phyloP scores from a whole-genome alignment of 2,888 invertebrate genomes.

The Pyrgus malvae region DNA sequence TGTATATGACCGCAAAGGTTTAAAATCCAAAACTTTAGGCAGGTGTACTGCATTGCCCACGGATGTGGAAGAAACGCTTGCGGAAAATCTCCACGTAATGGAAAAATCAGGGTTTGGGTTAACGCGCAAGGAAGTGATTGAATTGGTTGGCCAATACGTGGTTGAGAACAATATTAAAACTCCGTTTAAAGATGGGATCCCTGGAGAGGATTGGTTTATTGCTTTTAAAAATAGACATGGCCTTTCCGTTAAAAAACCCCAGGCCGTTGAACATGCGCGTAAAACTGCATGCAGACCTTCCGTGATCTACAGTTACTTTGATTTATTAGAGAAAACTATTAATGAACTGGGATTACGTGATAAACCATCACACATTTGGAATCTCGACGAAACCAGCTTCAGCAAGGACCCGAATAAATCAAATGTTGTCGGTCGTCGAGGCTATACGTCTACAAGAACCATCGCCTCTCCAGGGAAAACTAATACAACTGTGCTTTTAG shows the following conservation, averaged over 20 bases:
- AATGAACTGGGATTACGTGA: background rate
- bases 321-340: background rate
- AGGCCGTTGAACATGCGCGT: conserved; percentile 38
- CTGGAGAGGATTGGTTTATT: conserved; percentile 43
- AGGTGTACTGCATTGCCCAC: background rate
- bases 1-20: background rate
- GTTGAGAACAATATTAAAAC: conserved; percentile 37
- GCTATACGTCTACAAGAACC: conserved; percentile 33
- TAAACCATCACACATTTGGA: conserved; percentile 20
- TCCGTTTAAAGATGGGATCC: conserved; percentile 42
- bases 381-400: conserved; percentile 37
- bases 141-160: conserved; percentile 41
- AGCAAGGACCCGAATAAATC: conserved; percentile 35
- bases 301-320: conserved; percentile 30
- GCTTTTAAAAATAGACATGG: conserved; percentile 41
- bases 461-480: conserved; percentile 37
- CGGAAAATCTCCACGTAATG: conserved; percentile 36
- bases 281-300: background rate
- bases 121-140: conserved; percentile 42
- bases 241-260: conserved; percentile 50
- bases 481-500: conserved; percentile 38
- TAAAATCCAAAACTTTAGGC: background rate
- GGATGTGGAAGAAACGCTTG: conserved; percentile 31
- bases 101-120: conserved; percentile 47
- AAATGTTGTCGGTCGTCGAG: conserved; percentile 36